Evolutionary conservation across 2,797 vertebrate species (phyloP).

Genomic region (Sebastolobus altivelis): DNA sequence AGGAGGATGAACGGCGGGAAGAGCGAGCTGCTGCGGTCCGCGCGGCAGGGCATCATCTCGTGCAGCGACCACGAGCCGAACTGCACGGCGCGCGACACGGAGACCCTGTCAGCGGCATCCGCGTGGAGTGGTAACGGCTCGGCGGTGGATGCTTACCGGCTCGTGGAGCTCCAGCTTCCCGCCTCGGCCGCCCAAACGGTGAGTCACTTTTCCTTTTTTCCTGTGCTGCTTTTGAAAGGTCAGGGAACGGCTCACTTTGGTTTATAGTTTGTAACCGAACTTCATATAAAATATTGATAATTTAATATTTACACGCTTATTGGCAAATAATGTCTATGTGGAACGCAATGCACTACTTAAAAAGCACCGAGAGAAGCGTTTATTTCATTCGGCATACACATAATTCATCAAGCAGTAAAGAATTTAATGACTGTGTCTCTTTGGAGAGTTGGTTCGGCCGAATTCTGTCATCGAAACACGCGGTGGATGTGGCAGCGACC

Average conservation of each 20-base stretch:
- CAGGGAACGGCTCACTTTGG: background rate
- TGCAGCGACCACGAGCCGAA: constrained; percentile 40
- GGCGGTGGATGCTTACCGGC: constrained; percentile 41
- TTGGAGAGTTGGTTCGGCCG: background rate
- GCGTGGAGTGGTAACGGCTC: constrained; percentile 53
- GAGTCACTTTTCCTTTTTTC: constrained; percentile 25
- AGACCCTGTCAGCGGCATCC: constrained; percentile 28
- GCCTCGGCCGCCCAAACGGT: constrained; percentile 54
- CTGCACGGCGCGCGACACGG: constrained; percentile 47
- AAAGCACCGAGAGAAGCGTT: fast-evolving
- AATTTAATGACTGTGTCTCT: background rate
- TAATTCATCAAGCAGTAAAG: background rate
- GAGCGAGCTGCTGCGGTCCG: constrained; percentile 18
- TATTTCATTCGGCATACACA: background rate
- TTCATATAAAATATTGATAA: fast-evolving
- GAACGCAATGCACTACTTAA: fast-evolving
- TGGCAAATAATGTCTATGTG: fast-evolving
- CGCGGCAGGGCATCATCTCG: constrained; percentile 42
- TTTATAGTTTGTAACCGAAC: background rate
- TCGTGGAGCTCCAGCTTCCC: constrained; percentile 43
- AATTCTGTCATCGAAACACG: background rate
- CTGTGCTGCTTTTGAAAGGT: background rate
- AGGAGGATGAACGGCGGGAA: constrained; percentile 42
- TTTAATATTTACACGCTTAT: background rate
- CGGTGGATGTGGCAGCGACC: background rate